A percentile compares a stretch with the other conserved stretches of the same genome.
phyloP scores from a whole-genome alignment of 1,140 invertebrate genomes.

The Ganaspis sp. region DNA sequence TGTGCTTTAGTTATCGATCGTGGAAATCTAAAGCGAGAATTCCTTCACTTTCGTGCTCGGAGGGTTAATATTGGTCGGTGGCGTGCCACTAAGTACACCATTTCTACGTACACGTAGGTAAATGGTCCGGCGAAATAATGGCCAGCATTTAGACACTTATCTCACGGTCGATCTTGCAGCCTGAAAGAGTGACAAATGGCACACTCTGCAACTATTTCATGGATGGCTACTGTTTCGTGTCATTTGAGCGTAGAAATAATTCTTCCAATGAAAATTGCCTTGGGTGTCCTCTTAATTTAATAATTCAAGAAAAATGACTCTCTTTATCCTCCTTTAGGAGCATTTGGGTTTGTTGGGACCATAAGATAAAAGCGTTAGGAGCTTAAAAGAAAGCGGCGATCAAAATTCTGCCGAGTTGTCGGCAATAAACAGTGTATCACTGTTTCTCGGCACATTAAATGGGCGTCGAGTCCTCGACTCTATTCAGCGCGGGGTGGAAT shows the following conservation, averaged over 20 bases:
- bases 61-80: neutral
- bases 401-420: constrained; percentile 65
- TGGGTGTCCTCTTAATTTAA: too few relatives aligned
- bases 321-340: neutral
- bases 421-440: constrained; percentile 72
- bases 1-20: constrained; percentile 10
- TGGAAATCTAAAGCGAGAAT: constrained; percentile 10
- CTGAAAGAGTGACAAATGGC: constrained; percentile 27
- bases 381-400: constrained; percentile 35
- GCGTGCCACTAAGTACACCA: constrained; percentile 25
- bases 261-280: too few relatives aligned
- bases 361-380: constrained; percentile 49
- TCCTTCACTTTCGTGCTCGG: constrained; percentile 12
- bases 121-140: constrained; percentile 24
- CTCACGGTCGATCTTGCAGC: constrained; percentile 14
- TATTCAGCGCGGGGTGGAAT: constrained; percentile 29
- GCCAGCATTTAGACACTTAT: constrained; percentile 21
- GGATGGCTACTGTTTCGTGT: neutral
- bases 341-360: constrained; percentile 47
- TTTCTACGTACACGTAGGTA: constrained; percentile 25
- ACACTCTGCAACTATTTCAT: constrained; percentile 20
- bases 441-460: constrained; percentile 67
- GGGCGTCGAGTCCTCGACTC: constrained; percentile 42
- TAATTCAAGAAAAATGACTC: too few relatives aligned
- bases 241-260: too few relatives aligned